Evolutionary conservation across 2,888 invertebrate genomes (phyloP).

Genomic region (Linnaemya vulpina): DNA sequence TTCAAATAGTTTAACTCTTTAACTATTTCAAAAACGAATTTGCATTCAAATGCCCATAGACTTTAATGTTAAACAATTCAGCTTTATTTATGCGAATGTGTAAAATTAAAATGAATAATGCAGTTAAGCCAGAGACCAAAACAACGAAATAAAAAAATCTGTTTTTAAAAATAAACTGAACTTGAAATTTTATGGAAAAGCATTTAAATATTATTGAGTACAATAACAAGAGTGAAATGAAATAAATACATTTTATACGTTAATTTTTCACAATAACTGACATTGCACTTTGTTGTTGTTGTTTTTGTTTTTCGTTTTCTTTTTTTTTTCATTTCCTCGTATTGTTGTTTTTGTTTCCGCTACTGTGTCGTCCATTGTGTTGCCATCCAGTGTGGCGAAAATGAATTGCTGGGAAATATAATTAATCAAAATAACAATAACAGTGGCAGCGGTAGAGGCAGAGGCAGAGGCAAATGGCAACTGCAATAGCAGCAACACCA

Average conservation of each 20-base stretch:
- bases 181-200: constrained; percentile 54
- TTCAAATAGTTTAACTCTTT: constrained; percentile 12
- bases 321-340: constrained; percentile 11
- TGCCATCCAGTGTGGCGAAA: constrained; percentile 45
- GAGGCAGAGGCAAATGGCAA: too few species aligned
- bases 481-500: not conserved
- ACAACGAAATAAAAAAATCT: not conserved
- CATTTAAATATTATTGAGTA: constrained; percentile 48
- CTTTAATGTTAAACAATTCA: constrained; percentile 7
- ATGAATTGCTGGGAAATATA: constrained; percentile 68
- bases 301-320: too few species aligned
- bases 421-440: constrained; percentile 71
- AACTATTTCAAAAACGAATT: constrained; percentile 12
- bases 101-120: constrained; percentile 18
- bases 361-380: constrained; percentile 52
- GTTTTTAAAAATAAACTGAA: constrained; percentile 27
- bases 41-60: constrained; percentile 19
- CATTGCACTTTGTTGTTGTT: constrained; percentile 50
- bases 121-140: not conserved
- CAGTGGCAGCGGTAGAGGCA: not conserved
- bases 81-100: constrained; percentile 1
- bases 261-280: constrained; percentile 71
- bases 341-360: constrained; percentile 30
- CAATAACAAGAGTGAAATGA: constrained; percentile 20
- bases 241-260: constrained; percentile 55